Evolutionary conservation across 2,888 invertebrate genomes (phyloP).

Genomic region (Mimachlamys varia): DNA sequence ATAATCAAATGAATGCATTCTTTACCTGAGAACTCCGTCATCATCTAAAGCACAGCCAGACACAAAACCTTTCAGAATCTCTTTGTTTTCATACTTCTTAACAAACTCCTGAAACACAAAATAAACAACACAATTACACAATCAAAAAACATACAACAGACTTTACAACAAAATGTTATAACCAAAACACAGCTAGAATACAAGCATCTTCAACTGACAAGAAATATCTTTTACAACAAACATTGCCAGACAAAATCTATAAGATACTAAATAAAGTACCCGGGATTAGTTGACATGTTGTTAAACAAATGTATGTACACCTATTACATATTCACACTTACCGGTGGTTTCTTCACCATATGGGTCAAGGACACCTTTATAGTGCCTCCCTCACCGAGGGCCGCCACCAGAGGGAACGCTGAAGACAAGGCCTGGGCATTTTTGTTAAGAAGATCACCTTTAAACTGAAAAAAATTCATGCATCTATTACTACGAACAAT

Average conservation of each 20-base stretch:
- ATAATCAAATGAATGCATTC: neutral
- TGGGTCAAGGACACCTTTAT: neutral
- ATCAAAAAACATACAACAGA: neutral
- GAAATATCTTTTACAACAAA: too few species aligned
- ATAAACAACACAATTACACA: neutral
- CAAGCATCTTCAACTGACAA: too few species aligned
- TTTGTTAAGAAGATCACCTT: conserved; percentile 23
- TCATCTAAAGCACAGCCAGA: conserved; percentile 50
- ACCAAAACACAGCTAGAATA: too few species aligned
- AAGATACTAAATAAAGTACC: too few species aligned
- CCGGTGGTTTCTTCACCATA: neutral
- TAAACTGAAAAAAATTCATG: neutral
- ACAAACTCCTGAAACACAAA: neutral
- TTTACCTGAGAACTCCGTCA: conserved; percentile 54
- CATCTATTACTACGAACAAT: too few species aligned
- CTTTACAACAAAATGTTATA: too few species aligned
- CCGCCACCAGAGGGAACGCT: neutral
- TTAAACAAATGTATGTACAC: too few species aligned
- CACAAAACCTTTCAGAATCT: conserved; percentile 53
- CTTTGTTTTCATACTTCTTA: conserved; percentile 52
- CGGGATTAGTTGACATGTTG: too few species aligned
- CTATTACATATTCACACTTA: neutral
- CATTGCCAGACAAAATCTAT: too few species aligned
- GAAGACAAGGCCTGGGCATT: neutral
- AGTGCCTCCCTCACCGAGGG: neutral